Conservation (phyloP, 2,113 vertebrate species). For the Gallinago paraguaiae region DNA sequence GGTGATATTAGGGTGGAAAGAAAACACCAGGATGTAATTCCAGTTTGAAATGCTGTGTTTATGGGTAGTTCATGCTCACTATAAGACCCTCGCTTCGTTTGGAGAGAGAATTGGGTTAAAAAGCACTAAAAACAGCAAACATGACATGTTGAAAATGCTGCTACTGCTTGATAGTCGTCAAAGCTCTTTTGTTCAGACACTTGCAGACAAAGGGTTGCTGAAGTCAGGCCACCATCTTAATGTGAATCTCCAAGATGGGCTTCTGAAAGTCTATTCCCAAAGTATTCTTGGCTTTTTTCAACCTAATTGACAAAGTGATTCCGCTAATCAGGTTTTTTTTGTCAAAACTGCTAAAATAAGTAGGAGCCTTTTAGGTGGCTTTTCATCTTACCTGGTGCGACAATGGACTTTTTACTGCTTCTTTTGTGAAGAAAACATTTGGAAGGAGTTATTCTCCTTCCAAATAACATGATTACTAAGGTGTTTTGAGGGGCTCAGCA, state of each 20-base stretch:
- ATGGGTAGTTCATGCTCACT: neutral
- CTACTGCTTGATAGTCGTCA: neutral
- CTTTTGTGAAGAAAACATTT: constrained; percentile 18
- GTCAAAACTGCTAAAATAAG: neutral
- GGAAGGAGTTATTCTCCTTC: neutral
- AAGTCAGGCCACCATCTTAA: neutral
- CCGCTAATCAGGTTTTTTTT: neutral
- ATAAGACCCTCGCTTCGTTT: neutral
- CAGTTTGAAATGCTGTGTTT: constrained; percentile 22
- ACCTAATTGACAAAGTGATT: neutral
- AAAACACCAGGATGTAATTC: neutral
- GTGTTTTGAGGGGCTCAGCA: neutral
- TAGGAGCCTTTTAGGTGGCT: neutral
- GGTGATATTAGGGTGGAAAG: neutral
- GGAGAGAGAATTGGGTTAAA: neutral
- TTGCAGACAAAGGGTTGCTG: neutral
- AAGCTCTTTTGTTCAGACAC: neutral
- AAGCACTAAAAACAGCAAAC: neutral
- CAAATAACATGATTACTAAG: neutral
- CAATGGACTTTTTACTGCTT: neutral
- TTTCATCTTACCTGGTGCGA: neutral
- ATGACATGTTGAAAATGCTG: neutral
- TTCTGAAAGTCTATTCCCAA: neutral
- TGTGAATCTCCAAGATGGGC: neutral
- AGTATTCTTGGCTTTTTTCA: neutral